A percentile compares a stretch with the other conserved stretches of the same genome.
Conservation (phyloP, 2,888 invertebrate species). For the Spisula solida region DNA sequence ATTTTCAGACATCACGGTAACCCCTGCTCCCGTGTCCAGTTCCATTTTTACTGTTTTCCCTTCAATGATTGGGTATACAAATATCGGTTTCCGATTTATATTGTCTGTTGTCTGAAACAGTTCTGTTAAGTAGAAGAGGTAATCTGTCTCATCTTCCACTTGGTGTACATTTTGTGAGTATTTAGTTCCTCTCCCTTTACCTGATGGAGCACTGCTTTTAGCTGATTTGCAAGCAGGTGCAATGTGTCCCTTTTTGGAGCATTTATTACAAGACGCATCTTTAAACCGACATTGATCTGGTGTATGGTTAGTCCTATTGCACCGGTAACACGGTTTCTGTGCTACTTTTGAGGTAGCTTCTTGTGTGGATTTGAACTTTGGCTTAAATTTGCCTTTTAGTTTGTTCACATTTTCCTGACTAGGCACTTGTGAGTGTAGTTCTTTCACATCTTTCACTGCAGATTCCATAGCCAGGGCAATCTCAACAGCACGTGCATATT, state of each 20-base stretch:
- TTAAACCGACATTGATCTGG: background rate
- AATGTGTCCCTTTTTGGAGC: background rate
- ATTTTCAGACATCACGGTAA: constrained; percentile 55
- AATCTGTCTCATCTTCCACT: background rate
- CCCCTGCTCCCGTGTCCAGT: constrained; percentile 69
- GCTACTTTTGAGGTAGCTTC: background rate
- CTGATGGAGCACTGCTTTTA: background rate
- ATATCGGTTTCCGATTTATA: constrained; percentile 2
- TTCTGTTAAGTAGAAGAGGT: background rate
- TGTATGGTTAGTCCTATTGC: background rate
- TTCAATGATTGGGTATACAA: constrained; percentile 51
- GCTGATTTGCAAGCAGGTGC: background rate
- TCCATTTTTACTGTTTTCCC: constrained; percentile 59
- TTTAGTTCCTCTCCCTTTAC: background rate
- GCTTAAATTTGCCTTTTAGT: background rate
- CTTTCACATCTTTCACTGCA: constrained; percentile 56
- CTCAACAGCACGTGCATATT: constrained; percentile 51
- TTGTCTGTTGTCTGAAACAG: background rate
- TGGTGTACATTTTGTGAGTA: background rate
- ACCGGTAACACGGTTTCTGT: background rate
- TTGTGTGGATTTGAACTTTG: background rate
- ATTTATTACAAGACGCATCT: background rate
- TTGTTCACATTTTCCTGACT: background rate
- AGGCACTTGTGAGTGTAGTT: background rate
- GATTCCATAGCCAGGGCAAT: constrained; percentile 61